Percentiles rank a stretch among this genome's conserved stretches.
Evolutionary conservation across 2,888 invertebrate species (phyloP).

Genomic region (Agriopis aurantiaria): DNA sequence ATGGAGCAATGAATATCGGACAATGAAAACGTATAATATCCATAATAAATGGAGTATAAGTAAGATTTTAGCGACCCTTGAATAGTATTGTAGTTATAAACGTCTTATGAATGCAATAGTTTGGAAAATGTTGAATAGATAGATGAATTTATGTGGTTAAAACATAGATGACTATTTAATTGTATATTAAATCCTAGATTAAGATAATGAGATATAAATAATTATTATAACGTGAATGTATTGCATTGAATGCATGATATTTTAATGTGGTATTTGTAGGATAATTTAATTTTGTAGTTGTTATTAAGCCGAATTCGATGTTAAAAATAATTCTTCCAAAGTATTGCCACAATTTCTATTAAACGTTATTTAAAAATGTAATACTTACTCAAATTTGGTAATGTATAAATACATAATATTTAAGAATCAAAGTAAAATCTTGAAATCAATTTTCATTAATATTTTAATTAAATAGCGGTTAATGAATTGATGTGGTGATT

Average conservation of each 20-base stretch:
- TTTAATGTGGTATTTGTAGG: constrained; percentile 56
- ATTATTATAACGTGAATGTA: constrained; percentile 46
- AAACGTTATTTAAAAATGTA: constrained; percentile 56
- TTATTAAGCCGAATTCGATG: constrained; percentile 77
- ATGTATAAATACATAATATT: constrained; percentile 49
- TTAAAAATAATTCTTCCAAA: constrained; percentile 77
- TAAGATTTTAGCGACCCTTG: constrained; percentile 42
- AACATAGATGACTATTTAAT: constrained; percentile 68
- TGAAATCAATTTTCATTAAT: constrained; percentile 33
- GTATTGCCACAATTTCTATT: constrained; percentile 78
- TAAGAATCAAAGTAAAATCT: constrained; percentile 32
- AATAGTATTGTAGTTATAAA: constrained; percentile 51
- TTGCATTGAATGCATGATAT: constrained; percentile 75
- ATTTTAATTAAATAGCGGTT: constrained; percentile 26
- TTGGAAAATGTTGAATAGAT: constrained; percentile 59
- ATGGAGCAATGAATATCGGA: constrained; percentile 46
- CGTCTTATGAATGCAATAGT: constrained; percentile 77
- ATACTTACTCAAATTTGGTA: constrained; percentile 61
- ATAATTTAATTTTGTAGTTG: constrained; percentile 63
- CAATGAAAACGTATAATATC: constrained; percentile 39
- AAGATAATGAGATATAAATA: constrained; percentile 57
- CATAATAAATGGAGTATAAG: constrained; percentile 11
- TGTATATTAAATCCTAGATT: constrained; percentile 64
- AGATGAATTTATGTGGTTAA: constrained; percentile 78
- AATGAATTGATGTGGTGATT: constrained; percentile 28